phyloP scores from a whole-genome alignment of 2,113 vertebrate genomes.

The Eclectus roratus region DNA sequence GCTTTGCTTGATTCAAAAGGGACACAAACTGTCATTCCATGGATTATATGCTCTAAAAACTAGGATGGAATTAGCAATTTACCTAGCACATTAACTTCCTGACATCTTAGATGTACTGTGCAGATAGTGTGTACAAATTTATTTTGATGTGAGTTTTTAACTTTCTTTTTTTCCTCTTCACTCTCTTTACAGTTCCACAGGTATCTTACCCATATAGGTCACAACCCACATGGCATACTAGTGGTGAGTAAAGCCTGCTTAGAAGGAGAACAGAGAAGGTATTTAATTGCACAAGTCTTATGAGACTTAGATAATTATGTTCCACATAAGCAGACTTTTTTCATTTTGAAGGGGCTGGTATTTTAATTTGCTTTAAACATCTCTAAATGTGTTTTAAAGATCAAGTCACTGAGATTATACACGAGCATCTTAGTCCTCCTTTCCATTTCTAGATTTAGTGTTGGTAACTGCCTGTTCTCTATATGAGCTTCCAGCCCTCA shows the following conservation, averaged over 20 bases:
- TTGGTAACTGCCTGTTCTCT: neutral
- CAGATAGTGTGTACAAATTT: neutral
- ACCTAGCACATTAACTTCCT: neutral
- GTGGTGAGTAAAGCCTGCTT: conserved; percentile 38
- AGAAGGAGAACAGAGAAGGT: neutral
- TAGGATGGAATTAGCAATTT: neutral
- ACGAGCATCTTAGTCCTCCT: neutral
- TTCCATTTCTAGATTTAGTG: neutral
- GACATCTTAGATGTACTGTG: neutral
- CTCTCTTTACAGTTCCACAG: neutral
- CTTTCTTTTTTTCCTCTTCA: neutral
- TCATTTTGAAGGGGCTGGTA: neutral
- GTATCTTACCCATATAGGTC: fast-evolving
- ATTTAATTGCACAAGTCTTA: neutral
- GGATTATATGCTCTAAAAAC: neutral
- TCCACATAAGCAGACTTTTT: neutral
- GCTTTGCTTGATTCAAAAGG: neutral
- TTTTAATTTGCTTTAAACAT: neutral
- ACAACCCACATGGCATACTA: neutral
- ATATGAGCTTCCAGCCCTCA: neutral
- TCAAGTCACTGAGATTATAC: neutral
- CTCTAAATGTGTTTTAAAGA: neutral
- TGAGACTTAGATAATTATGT: neutral
- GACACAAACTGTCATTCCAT: neutral
- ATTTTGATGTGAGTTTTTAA: neutral